These are phyloP conservation scores for Corythornis cristatus DNA, from an alignment of 2,113 vertebrate species.

Conservation along the genomic window DNA sequence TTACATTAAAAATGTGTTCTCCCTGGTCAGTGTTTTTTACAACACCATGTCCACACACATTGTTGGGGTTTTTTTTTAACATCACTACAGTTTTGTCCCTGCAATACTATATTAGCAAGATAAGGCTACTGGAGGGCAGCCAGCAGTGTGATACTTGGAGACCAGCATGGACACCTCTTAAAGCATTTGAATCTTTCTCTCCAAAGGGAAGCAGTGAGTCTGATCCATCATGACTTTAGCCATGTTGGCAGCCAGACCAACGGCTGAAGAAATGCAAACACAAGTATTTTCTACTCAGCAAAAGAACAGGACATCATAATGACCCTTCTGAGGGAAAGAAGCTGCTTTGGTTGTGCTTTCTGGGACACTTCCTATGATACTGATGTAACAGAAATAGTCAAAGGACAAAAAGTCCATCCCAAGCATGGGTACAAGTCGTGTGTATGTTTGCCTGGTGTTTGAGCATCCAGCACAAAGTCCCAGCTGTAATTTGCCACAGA, in stretches of 20 bases:
- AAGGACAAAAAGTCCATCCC: background rate
- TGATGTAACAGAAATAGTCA: background rate
- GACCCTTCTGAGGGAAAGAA: background rate
- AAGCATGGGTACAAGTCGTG: background rate
- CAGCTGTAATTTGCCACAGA: background rate
- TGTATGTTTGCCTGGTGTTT: background rate
- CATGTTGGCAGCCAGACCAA: background rate
- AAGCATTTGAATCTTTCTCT: background rate
- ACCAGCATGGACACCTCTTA: background rate
- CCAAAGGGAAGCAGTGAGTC: slow-evolving; percentile 7
- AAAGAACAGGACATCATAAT: background rate
- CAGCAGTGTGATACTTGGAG: background rate
- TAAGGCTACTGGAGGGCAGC: slow-evolving; percentile 31
- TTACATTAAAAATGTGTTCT: background rate
- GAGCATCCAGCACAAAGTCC: background rate
- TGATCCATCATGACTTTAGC: slow-evolving; percentile 9
- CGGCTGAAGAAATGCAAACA: slow-evolving; percentile 28
- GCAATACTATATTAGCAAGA: background rate
- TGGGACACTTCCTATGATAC: background rate
- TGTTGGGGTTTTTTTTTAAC: background rate
- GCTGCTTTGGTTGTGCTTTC: background rate
- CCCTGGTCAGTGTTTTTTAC: background rate
- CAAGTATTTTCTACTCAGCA: slow-evolving; percentile 15
- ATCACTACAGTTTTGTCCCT: background rate
- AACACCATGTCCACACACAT: background rate